Conservation (phyloP, 1,140 invertebrate genomes). For the Brachionus sp. region DNA sequence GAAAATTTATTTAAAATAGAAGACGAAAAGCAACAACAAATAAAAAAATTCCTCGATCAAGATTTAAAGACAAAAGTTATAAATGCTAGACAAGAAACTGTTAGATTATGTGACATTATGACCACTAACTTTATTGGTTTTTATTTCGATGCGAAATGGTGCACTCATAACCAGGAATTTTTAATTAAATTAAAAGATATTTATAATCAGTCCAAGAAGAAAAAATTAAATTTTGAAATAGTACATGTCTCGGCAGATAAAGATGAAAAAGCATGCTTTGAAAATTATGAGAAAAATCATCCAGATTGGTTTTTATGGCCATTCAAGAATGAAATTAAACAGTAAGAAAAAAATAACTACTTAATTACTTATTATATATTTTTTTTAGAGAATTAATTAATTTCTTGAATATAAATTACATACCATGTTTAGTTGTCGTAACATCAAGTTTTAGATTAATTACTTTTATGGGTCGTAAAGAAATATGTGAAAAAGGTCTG, state of each 20-base stretch:
- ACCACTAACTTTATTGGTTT: background rate
- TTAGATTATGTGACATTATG: background rate
- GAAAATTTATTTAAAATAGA: background rate
- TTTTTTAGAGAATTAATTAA: background rate
- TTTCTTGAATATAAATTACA: background rate
- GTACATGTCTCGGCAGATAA: background rate
- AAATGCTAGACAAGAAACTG: background rate
- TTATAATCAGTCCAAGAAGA: background rate
- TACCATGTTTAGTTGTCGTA: background rate
- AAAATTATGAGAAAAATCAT: background rate
- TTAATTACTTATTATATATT: background rate
- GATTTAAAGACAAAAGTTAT: background rate
- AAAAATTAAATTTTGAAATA: background rate
- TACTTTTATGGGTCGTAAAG: background rate
- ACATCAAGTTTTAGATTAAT: background rate
- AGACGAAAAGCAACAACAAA: background rate
- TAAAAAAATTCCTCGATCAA: background rate
- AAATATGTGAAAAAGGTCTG: background rate
- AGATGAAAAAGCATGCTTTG: background rate
- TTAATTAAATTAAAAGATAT: background rate
- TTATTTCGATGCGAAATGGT: slow-evolving; percentile 32
- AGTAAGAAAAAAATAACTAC: background rate
- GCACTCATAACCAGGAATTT: background rate
- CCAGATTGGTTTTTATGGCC: slow-evolving; percentile 22
- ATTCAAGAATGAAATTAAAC: background rate